Percentiles rank a stretch among this genome's conserved stretches.
phyloP scores from a whole-genome alignment of 2,797 vertebrate species.

The Hydrocynus forskahlii region DNA sequence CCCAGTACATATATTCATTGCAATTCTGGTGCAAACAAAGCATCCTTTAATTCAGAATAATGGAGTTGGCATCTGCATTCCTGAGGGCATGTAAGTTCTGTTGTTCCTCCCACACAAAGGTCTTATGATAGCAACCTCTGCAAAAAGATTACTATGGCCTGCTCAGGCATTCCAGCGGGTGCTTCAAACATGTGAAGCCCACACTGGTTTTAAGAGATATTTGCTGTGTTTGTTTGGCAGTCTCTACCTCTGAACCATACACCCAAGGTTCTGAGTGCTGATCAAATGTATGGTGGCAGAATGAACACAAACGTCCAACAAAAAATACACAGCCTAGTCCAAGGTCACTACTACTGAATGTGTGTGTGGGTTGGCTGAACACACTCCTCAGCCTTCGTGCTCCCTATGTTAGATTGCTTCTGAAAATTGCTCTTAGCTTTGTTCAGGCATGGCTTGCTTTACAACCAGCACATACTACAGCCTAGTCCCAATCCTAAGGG shows the following conservation, averaged over 20 bases:
- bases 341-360: slow-evolving; percentile 41
- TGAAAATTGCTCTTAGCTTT: slow-evolving; percentile 62
- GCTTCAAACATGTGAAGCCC: background rate
- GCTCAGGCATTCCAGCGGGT: background rate
- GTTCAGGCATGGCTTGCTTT: slow-evolving; percentile 25
- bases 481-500: slow-evolving; percentile 11
- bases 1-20: background rate
- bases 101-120: background rate
- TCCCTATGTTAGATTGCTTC: slow-evolving; percentile 56
- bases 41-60: background rate
- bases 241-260: slow-evolving; percentile 15
- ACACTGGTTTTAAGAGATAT: background rate
- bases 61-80: background rate
- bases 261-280: slow-evolving; percentile 7
- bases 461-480: background rate
- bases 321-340: background rate
- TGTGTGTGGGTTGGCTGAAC: slow-evolving; percentile 17
- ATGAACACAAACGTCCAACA: background rate
- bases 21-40: background rate
- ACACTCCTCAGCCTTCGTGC: slow-evolving; percentile 49
- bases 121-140: background rate
- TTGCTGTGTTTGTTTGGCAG: background rate
- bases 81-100: background rate
- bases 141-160: no score
- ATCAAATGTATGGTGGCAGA: slow-evolving; percentile 15